These are phyloP conservation scores for Marcusenius ussheri DNA, from an alignment of 2,113 vertebrate species.

Conservation along the genomic window DNA sequence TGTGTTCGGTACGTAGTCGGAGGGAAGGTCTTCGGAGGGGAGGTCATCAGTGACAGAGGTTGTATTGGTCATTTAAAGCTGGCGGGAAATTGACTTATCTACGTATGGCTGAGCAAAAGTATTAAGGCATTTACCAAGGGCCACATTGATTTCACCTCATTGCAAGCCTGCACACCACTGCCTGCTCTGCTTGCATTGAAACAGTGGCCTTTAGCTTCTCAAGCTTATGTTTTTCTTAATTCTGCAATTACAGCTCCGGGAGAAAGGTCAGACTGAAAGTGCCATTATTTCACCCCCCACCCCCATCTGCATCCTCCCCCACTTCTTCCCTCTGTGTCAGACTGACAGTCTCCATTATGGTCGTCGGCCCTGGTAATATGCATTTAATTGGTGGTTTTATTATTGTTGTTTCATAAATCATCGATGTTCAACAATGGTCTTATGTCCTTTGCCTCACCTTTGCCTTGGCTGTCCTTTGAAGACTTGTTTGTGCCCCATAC, in stretches of 20 bases:
- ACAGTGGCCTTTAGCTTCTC: conserved; percentile 47
- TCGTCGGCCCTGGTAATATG: conserved; percentile 51
- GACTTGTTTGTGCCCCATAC: conserved; percentile 44
- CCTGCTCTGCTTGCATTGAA: conserved; percentile 62
- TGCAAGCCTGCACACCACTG: conserved; percentile 48
- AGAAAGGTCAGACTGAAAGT: conserved; percentile 42
- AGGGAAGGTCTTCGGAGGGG: neutral
- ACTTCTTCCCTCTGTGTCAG: neutral
- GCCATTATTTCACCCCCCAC: neutral
- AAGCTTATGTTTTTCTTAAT: conserved; percentile 53
- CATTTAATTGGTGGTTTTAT: conserved; percentile 52
- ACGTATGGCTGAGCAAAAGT: neutral
- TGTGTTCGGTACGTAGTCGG: neutral
- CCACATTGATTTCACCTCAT: conserved; percentile 35
- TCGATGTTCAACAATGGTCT: conserved; percentile 51
- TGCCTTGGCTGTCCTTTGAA: conserved; percentile 44
- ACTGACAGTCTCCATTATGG: neutral
- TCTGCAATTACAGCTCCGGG: conserved; percentile 49
- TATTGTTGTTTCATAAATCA: conserved; percentile 38
- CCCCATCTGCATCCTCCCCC: neutral
- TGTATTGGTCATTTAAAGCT: neutral
- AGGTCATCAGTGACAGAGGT: neutral
- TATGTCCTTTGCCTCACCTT: conserved; percentile 56
- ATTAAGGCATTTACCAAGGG: conserved; percentile 36
- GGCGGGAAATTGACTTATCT: neutral